phyloP scores from a whole-genome alignment of 2,797 vertebrate species.

The Macroramphosus scolopax region DNA sequence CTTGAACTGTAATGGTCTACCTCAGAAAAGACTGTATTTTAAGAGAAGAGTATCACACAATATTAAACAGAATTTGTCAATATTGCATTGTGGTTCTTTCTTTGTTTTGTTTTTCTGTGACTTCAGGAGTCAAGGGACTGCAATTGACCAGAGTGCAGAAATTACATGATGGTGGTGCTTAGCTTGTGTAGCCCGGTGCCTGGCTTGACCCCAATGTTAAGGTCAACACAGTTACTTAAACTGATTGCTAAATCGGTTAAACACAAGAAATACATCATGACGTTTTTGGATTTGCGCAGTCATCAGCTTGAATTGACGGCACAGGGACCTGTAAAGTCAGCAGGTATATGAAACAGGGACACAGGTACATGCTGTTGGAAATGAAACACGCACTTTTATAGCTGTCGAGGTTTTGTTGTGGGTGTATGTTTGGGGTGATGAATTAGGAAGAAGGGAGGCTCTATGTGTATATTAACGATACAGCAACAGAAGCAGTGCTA shows the following conservation, averaged over 20 bases:
- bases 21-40: slow-evolving; percentile 99
- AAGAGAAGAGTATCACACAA: slow-evolving; percentile 94
- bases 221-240: slow-evolving; percentile 51
- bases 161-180: slow-evolving; percentile 34
- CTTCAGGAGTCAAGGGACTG: slow-evolving; percentile 9
- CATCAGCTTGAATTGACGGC: slow-evolving; percentile 7
- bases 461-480: slow-evolving; percentile 4
- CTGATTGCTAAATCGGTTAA: slow-evolving; percentile 52
- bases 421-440: no score
- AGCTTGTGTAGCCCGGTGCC: slow-evolving; percentile 17
- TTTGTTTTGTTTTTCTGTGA: slow-evolving; percentile 22
- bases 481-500: slow-evolving; percentile 48
- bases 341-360: no score
- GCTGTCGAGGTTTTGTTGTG: no score
- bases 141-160: slow-evolving; percentile 40
- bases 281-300: slow-evolving; percentile 29
- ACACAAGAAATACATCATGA: slow-evolving; percentile 15
- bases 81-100: slow-evolving; percentile 56
- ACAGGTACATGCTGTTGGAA: no score
- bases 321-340: no score
- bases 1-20: slow-evolving; percentile 97
- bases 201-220: slow-evolving; percentile 44
- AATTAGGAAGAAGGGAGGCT: background rate
- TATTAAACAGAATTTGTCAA: slow-evolving; percentile 95
- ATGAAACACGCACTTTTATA: no score